These are phyloP conservation scores for Harpalus rufipes DNA, from an alignment of 2,888 invertebrate species.

Conservation along the genomic window DNA sequence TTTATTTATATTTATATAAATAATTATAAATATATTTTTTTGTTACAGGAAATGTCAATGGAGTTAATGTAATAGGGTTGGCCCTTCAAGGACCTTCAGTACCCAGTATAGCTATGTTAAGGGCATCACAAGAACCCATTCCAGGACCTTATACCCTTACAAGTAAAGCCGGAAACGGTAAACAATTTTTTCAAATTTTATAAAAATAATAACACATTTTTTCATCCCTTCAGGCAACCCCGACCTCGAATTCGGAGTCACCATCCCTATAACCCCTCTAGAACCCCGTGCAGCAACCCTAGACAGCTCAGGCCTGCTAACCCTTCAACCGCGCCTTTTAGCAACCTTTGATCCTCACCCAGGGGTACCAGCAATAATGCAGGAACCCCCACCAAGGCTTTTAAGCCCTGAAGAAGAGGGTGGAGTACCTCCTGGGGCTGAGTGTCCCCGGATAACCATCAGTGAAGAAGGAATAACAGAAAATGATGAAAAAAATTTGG, in stretches of 20 bases:
- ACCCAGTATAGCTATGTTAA: conserved; percentile 77
- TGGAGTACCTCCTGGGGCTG: conserved; percentile 72
- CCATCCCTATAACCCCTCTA: conserved; percentile 80
- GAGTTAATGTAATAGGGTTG: conserved; percentile 84
- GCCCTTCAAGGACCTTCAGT: conserved; percentile 79
- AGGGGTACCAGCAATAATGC: conserved; percentile 76
- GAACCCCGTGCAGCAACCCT: conserved; percentile 86
- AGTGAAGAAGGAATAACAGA: conserved; percentile 13
- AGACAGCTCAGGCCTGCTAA: conserved; percentile 84
- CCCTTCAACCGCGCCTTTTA: conserved; percentile 85
- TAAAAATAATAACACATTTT: neutral
- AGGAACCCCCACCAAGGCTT: conserved; percentile 76
- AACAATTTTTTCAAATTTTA: neutral
- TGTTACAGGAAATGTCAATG: conserved; percentile 83
- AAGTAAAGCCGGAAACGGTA: conserved; percentile 68
- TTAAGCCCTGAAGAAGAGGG: conserved; percentile 72
- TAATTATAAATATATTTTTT: no score
- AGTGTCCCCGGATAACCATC: conserved; percentile 57
- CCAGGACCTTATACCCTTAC: conserved; percentile 74
- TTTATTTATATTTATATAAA: no score
- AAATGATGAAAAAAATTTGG: neutral
- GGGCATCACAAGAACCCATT: conserved; percentile 69
- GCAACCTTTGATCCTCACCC: conserved; percentile 80
- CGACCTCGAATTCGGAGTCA: conserved; percentile 53
- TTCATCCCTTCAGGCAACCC: conserved; percentile 31